These are phyloP conservation scores for Patella ulyssiponensis DNA, from an alignment of 2,888 invertebrate genomes.

Conservation along the genomic window DNA sequence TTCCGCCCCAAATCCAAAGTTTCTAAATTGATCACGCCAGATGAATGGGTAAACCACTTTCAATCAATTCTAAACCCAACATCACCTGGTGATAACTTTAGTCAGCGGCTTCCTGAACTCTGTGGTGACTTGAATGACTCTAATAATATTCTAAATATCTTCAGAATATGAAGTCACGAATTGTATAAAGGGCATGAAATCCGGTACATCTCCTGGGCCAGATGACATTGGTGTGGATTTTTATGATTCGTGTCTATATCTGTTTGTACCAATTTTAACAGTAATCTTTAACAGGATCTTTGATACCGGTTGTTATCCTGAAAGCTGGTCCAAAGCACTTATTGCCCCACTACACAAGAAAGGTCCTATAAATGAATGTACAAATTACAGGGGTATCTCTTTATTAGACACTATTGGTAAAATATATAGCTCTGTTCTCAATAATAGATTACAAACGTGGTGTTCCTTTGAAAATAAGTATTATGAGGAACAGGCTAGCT, in stretches of 20 bases:
- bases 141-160: not conserved
- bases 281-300: conserved; percentile 23
- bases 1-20: not conserved
- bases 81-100: too few species aligned
- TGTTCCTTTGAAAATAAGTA: not conserved
- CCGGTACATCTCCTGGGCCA: conserved; percentile 7
- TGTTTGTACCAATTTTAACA: too few species aligned
- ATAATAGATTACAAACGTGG: conserved; percentile 21
- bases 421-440: conserved; percentile 25
- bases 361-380: conserved; percentile 7
- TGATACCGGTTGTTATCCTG: conserved; percentile 22
- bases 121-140: too few species aligned
- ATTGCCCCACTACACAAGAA: conserved; percentile 32
- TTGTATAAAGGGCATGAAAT: conserved; percentile 13
- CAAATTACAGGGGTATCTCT: conserved; percentile 27
- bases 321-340: conserved; percentile 19
- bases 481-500: not conserved
- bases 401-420: conserved; percentile 24
- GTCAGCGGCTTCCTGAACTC: too few species aligned
- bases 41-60: not conserved
- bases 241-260: conserved; percentile 20
- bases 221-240: conserved; percentile 18
- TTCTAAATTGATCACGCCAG: not conserved
- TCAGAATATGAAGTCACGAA: not conserved
- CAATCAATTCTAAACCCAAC: not conserved